Base-by-base conservation (phyloP, 2,888 invertebrate genomes). In the Nemotelus nigrinus region DNA sequence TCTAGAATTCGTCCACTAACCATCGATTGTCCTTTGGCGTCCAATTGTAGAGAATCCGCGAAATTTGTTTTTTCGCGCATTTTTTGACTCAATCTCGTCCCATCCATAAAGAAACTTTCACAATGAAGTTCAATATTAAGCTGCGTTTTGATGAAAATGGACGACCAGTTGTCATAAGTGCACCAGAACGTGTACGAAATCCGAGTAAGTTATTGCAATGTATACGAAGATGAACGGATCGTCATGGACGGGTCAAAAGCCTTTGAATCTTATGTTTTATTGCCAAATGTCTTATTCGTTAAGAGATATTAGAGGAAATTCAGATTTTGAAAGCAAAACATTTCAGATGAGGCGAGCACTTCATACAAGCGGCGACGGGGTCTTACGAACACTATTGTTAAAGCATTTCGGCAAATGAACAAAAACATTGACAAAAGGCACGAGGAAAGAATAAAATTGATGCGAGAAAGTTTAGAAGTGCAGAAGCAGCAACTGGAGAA, bases 371-470 rank as follows among this genome's bases (percentile, higher is more conserved):
- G 74, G 7, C 60, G 74, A 25, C 48, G 47, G 3, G 50, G 25
- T 25, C 8, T 74, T 8, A 45, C 74, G 7, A n/a, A 48, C n/a
- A 60, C 60, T 2, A 74, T 74, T 1, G 60, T 74, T 1, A 74
- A 74, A 39, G 60, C 60, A 4, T 74, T 74, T 48, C 60, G 41
- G 41, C 74, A 74, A 74, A 74, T 74, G 74, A 74, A 74, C 55
- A 74, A 74, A 48, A 63, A 74, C 39, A 60, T 60, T 48, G 63
- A 47, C 48, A 74, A 60, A 44, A 74, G 74, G 48, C 74, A 74
- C 60, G 74, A 74, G 60, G 74, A 74, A 55, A 60, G 74, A 8
- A 74, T 74, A n/a, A 74, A 74, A 8, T 25, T 74, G 60, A 74
- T 74, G 74, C 58, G 74, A 2, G 74, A 74, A 63, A 74, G 74